Evolutionary conservation across 64 coral and sea anemone genomes (phyloP).

Genomic region (Pachyseris speciosa): DNA sequence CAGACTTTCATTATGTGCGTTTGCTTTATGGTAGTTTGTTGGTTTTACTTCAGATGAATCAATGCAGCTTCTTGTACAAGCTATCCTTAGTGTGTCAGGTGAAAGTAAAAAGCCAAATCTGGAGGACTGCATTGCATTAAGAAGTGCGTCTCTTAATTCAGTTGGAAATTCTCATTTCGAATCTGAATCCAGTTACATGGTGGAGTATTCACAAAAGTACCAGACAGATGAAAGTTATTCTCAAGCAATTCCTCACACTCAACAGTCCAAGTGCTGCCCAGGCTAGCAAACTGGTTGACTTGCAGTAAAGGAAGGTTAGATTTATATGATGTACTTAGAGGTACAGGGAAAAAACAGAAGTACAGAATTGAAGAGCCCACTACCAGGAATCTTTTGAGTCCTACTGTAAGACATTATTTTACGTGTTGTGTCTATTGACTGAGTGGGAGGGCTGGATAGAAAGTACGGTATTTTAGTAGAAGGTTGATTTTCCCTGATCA

Average conservation of each 20-base stretch:
- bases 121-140: constrained; percentile 1
- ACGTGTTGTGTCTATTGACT: too few species aligned
- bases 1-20: neutral
- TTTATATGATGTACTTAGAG: neutral
- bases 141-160: neutral
- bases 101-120: constrained; percentile 23
- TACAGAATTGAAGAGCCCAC: too few species aligned
- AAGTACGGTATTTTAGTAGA: too few species aligned
- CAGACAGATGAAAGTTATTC: constrained; percentile 33
- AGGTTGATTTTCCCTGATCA: too few species aligned
- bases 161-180: neutral
- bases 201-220: constrained; percentile 2
- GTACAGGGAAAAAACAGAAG: neutral
- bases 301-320: neutral
- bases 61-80: constrained; percentile 80
- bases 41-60: constrained; percentile 63
- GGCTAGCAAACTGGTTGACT: neutral
- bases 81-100: constrained; percentile 85
- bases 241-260: neutral
- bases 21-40: neutral
- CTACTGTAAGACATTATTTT: too few species aligned
- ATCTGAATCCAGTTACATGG: neutral
- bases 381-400: too few species aligned
- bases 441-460: too few species aligned
- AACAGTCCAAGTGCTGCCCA: constrained; percentile 6